Evolutionary conservation across 2,113 vertebrate species (phyloP).

Genomic region (Lonchura striata): DNA sequence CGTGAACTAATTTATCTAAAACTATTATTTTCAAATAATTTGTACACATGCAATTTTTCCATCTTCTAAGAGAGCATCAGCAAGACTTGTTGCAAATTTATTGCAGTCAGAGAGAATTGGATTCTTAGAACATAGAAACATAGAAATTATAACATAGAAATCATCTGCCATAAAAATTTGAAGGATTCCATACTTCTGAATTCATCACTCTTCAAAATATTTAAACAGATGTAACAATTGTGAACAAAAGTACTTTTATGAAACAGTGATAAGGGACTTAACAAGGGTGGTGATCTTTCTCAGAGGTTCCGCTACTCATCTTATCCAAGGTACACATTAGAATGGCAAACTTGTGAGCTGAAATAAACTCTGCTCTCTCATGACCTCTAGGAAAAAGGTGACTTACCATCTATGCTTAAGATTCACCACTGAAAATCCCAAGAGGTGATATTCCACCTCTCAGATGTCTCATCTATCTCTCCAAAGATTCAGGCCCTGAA

Average conservation of each 20-base stretch:
- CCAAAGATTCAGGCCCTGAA: not conserved
- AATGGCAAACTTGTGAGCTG: not conserved
- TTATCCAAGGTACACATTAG: not conserved
- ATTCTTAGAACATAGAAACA: not conserved
- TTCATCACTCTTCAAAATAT: not conserved
- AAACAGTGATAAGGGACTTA: not conserved
- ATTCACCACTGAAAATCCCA: not conserved
- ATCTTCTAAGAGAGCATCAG: not conserved
- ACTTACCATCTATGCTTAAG: accelerated
- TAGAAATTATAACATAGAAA: not conserved
- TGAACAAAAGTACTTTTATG: not conserved
- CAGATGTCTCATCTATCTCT: not conserved
- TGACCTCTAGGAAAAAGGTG: not conserved
- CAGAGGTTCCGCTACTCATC: not conserved
- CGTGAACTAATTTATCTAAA: not conserved
- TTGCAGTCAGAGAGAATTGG: not conserved
- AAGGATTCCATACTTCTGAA: not conserved
- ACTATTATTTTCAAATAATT: not conserved
- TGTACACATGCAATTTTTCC: not conserved
- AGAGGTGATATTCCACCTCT: not conserved
- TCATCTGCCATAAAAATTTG: not conserved
- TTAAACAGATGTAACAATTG: not conserved
- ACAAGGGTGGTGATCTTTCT: not conserved
- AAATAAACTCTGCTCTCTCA: not conserved
- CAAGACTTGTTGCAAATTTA: not conserved